Evolutionary conservation across 2,113 vertebrate genomes (phyloP).

Genomic region (Dicaeum eximium): DNA sequence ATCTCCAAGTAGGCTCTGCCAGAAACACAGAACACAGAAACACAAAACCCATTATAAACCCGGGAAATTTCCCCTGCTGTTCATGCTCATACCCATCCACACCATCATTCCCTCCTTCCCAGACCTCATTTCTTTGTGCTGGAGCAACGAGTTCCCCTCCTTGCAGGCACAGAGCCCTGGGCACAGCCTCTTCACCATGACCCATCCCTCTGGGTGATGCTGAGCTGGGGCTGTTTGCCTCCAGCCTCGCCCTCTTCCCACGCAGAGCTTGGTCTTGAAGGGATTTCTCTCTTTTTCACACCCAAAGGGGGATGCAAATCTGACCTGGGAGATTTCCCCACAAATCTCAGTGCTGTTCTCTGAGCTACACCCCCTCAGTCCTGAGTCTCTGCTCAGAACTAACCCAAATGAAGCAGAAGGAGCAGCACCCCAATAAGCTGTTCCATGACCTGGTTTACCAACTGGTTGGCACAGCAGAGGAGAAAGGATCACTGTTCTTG

Average conservation of each 20-base stretch:
- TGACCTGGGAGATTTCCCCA: background rate
- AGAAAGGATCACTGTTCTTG: background rate
- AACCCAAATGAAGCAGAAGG: background rate
- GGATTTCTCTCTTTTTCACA: background rate
- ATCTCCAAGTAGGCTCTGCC: constrained; percentile 92
- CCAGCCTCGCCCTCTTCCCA: background rate
- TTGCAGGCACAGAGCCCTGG: background rate
- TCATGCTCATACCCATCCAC: fast-evolving
- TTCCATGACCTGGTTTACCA: background rate
- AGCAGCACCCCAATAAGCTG: background rate
- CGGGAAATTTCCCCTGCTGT: background rate
- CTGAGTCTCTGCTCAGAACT: background rate
- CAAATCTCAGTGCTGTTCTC: background rate
- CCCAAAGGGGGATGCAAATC: background rate
- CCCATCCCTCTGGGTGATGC: background rate
- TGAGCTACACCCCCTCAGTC: no score
- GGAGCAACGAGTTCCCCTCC: background rate
- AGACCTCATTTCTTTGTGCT: background rate
- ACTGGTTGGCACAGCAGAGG: background rate
- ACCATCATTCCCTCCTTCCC: background rate
- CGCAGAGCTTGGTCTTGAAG: background rate
- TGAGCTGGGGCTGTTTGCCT: background rate
- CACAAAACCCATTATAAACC: background rate
- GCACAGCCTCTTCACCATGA: background rate
- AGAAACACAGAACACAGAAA: constrained; percentile 50